Conservation (phyloP, 2,888 invertebrate genomes). For the Microdon myrmicae region DNA sequence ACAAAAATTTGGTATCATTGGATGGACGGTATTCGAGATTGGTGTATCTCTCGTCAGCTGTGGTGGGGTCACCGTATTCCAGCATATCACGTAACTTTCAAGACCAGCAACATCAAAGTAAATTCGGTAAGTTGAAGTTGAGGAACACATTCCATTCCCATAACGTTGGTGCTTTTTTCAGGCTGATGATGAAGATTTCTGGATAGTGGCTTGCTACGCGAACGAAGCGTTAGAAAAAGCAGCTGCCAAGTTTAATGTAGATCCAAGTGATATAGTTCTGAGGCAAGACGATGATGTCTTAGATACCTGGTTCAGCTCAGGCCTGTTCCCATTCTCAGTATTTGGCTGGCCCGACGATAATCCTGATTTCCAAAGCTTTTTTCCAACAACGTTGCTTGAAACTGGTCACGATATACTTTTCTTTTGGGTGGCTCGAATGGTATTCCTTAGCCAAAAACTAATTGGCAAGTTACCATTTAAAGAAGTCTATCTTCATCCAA, state of each 20-base stretch:
- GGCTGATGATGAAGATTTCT: conserved; percentile 71
- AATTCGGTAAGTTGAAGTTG: conserved; percentile 60
- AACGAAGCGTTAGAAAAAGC: conserved; percentile 86
- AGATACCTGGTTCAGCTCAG: conserved; percentile 99
- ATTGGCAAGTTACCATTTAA: conserved; percentile 91
- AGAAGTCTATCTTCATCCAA: conserved; percentile 94
- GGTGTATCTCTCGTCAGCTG: conserved; percentile 98
- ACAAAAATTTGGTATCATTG: conserved; percentile 95
- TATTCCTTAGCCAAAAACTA: conserved; percentile 93
- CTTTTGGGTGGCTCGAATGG: conserved; percentile 99
- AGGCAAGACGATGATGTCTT: conserved; percentile 93
- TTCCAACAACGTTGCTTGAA: conserved; percentile 91
- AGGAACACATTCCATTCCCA: background rate
- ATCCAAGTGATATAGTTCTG: conserved; percentile 70
- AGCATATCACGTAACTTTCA: conserved; percentile 81
- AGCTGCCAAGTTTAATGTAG: conserved; percentile 72
- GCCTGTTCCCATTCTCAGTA: conserved; percentile 93
- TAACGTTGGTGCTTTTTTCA: conserved; percentile 28
- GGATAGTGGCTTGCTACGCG: conserved; percentile 81
- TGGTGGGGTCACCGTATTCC: conserved; percentile 99
- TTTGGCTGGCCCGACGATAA: conserved; percentile 96
- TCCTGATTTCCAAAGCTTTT: conserved; percentile 79
- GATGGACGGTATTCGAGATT: conserved; percentile 96
- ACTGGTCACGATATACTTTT: conserved; percentile 98
- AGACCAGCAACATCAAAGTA: conserved; percentile 63